phyloP scores from a whole-genome alignment of 2,113 vertebrate species.

The Paraplagusia blochii region DNA sequence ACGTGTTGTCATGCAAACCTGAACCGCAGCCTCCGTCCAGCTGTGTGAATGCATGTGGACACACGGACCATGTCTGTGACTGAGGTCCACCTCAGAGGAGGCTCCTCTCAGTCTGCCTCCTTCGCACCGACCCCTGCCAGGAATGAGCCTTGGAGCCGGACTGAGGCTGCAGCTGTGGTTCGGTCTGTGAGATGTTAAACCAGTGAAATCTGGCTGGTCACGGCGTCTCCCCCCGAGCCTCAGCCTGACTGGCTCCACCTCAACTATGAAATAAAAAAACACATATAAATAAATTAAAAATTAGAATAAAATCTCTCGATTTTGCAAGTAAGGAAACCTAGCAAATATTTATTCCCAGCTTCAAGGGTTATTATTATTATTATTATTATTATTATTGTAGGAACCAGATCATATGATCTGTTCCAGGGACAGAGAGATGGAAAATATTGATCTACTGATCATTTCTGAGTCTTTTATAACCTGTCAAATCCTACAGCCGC shows the following conservation, averaged over 20 bases:
- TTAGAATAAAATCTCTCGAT: too few species aligned
- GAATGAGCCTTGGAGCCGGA: conserved; percentile 48
- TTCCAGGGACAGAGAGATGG: too few species aligned
- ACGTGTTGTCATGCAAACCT: conserved; percentile 7
- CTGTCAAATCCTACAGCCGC: neutral
- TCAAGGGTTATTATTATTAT: too few species aligned
- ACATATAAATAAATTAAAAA: too few species aligned
- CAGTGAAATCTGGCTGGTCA: conserved; percentile 37
- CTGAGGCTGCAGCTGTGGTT: conserved; percentile 33
- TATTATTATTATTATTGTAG: too few species aligned
- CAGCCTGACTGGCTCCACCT: conserved; percentile 57
- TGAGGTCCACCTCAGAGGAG: conserved; percentile 26
- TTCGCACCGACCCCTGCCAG: conserved; percentile 47
- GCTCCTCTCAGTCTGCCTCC: conserved; percentile 64
- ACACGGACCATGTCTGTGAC: neutral
- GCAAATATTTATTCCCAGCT: too few species aligned
- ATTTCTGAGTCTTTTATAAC: too few species aligned
- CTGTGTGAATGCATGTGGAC: conserved; percentile 16
- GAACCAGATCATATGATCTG: too few species aligned
- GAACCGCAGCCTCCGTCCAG: neutral
- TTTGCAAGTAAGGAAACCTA: too few species aligned
- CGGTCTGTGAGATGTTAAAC: conserved; percentile 14
- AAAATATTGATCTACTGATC: too few species aligned
- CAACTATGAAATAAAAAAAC: too few species aligned
- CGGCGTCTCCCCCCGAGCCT: conserved; percentile 52